Percentiles rank a stretch among this genome's conserved stretches.
Conservation (phyloP, 2,888 invertebrate genomes). For the Tiliacea citrago region DNA sequence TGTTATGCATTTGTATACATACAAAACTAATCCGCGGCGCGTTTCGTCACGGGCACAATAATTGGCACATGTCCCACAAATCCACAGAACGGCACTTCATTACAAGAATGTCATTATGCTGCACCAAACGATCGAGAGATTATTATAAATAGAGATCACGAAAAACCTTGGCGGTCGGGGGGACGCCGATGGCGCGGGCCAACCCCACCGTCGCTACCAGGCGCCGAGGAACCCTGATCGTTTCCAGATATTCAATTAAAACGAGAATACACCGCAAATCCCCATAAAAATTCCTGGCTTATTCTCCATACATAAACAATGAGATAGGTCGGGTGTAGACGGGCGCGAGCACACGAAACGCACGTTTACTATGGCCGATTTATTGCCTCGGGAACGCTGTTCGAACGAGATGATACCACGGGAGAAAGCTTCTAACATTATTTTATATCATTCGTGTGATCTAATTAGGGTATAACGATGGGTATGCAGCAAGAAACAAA, state of each 20-base stretch:
- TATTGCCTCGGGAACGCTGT: conserved; percentile 82
- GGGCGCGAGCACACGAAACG: conserved; percentile 87
- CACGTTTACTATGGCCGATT: conserved; percentile 89
- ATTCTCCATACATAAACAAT: conserved; percentile 91
- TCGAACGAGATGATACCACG: conserved; percentile 75
- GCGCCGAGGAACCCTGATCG: conserved; percentile 71
- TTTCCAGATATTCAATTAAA: conserved; percentile 82
- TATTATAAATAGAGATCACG: conserved; percentile 89
- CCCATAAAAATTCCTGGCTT: conserved; percentile 88
- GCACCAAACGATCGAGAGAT: conserved; percentile 87
- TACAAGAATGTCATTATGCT: conserved; percentile 89
- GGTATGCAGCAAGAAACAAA: conserved; percentile 90
- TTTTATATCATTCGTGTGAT: conserved; percentile 89
- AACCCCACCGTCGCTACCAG: conserved; percentile 73
- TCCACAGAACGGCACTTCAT: conserved; percentile 87
- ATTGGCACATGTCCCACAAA: conserved; percentile 90
- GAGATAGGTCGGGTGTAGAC: conserved; percentile 90
- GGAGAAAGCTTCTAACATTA: conserved; percentile 87
- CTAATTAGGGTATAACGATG: conserved; percentile 88
- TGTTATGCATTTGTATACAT: conserved; percentile 83
- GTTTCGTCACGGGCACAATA: conserved; percentile 86
- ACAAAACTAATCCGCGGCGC: conserved; percentile 80
- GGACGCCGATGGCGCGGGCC: conserved; percentile 79
- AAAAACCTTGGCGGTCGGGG: conserved; percentile 83
- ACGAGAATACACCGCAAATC: conserved; percentile 80